These are phyloP conservation scores for Coenonympha glycerion DNA, from an alignment of 2,888 invertebrate species.

Conservation along the genomic window DNA sequence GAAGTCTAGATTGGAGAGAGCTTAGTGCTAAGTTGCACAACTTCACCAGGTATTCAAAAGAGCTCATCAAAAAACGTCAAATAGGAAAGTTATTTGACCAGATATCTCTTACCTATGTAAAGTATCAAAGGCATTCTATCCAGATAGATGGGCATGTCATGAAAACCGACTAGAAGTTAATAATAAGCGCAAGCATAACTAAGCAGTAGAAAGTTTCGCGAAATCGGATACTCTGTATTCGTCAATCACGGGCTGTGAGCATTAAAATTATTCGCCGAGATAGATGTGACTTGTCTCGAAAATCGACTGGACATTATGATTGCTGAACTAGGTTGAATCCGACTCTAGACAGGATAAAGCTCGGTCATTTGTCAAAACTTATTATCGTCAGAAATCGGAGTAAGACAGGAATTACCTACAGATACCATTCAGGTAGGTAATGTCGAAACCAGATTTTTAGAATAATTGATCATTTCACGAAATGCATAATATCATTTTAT, in stretches of 20 bases:
- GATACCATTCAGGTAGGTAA: too few species aligned
- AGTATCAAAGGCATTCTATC: neutral
- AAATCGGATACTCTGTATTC: slow-evolving; percentile 10
- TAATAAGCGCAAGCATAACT: slow-evolving; percentile 5
- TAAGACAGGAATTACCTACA: neutral
- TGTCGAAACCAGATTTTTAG: too few species aligned
- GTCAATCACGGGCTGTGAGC: slow-evolving; percentile 3
- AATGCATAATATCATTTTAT: too few species aligned
- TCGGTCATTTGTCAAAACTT: slow-evolving; percentile 2
- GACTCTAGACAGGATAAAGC: neutral
- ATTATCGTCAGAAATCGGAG: neutral
- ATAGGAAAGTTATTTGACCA: neutral
- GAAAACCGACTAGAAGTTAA: slow-evolving; percentile 3
- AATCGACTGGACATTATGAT: slow-evolving; percentile 5
- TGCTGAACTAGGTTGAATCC: neutral
- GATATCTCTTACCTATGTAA: neutral
- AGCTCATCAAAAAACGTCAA: too few species aligned
- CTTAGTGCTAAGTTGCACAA: too few species aligned
- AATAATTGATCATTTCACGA: too few species aligned
- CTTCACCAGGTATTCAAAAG: too few species aligned
- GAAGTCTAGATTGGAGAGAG: too few species aligned
- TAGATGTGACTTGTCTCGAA: slow-evolving; percentile 1
- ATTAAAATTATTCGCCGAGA: slow-evolving; percentile 3
- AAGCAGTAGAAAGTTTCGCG: slow-evolving; percentile 6
- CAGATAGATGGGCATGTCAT: slow-evolving; percentile 4